A percentile compares a stretch with the other conserved stretches of the same genome.
Evolutionary conservation across 2,113 vertebrate genomes (phyloP).

Genomic region (Lophotis ruficrista): DNA sequence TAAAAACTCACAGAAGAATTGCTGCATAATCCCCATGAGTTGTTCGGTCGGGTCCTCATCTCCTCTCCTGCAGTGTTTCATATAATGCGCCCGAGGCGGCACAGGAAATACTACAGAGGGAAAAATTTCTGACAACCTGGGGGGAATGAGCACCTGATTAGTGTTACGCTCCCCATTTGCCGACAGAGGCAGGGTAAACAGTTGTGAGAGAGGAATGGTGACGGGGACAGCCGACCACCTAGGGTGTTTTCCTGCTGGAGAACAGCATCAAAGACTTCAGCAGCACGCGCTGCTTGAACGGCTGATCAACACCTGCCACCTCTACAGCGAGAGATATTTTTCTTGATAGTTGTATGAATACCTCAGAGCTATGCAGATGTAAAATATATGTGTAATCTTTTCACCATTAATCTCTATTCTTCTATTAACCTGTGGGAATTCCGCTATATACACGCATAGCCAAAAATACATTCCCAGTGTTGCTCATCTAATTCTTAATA

Average conservation of each 20-base stretch:
- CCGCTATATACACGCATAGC: fast-evolving
- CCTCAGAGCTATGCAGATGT: not conserved
- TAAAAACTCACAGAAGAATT: not conserved
- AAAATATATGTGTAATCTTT: not conserved
- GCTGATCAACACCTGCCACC: not conserved
- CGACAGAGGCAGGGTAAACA: not conserved
- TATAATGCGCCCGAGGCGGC: not conserved
- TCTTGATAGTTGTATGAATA: not conserved
- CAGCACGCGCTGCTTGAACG: not conserved
- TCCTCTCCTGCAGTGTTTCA: not conserved
- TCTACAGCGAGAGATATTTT: not conserved
- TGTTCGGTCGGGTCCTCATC: not conserved
- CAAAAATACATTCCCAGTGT: not conserved
- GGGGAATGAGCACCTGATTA: not conserved
- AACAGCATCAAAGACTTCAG: not conserved
- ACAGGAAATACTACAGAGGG: not conserved
- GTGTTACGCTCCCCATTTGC: not conserved
- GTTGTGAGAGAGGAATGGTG: not conserved
- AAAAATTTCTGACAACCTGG: not conserved
- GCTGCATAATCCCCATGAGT: not conserved
- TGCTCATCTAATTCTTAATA: not conserved
- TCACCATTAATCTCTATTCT: not conserved
- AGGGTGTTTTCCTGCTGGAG: not conserved
- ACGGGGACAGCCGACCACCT: not conserved
- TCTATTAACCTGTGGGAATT: not conserved